Base-by-base conservation (phyloP, 2,888 invertebrate genomes). In the Cosmorhoe ocellata region DNA sequence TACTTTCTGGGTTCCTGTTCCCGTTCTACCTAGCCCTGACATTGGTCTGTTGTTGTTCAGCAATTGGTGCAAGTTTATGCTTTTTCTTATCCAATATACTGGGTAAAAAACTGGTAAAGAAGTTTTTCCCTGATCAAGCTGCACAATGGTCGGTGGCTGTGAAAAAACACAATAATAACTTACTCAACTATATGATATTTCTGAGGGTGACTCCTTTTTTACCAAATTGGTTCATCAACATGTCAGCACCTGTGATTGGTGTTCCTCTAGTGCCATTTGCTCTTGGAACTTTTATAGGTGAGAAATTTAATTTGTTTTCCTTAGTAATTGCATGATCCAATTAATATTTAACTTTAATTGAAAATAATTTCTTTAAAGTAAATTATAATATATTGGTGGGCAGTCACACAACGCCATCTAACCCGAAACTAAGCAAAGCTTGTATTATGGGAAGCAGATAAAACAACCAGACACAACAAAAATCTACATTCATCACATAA, bases 171-270 rank as follows among this genome's bases (percentile, higher is more conserved):
- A 92, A 93, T 58, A 94, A 96, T 65, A 95, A 98, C 80, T 90
- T 99, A 60, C 92, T 99, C 53, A 97, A 97, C 89, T 99, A 99
- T 79, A 97, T 99, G 67, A 93, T 99, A 73, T 99, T 99, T 83
- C 91, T 99, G 63, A 93, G 99, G 63, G 96, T 99, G 74, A 99
- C 99, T 18, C 99, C 99, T 44, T 95, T 99, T 76, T 91, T 99
- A 68, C 99, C 99, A 5, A 99, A 99, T 84, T 99, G 99, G 99
- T 99, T 99, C 81, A 99, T 99, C 62, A 99, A 99, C 86, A 92
- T 99, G 75, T 95, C 97, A 0, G 97, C 99, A 57, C 99, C 99
- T 31, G 96, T 99, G 28, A 96, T 99, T 69, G 98, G 98, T 66
- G 99, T 99, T 28, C 98, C 99, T 0, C 83, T 99, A 55, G 74